These are phyloP conservation scores for Acropora yongei DNA, from an alignment of 64 coral and sea anemone genomes.

Conservation along the genomic window DNA sequence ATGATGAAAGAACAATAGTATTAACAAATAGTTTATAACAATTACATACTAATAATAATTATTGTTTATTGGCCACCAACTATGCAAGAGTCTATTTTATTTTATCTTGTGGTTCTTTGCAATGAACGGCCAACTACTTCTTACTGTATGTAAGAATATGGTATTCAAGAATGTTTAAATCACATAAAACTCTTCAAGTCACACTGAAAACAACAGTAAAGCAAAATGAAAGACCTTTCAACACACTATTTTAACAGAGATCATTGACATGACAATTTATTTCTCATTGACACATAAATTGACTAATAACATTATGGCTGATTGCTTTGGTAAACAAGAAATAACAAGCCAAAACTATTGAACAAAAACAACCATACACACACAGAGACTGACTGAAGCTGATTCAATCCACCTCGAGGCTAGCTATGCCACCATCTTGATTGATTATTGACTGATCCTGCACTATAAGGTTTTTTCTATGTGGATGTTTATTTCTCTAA, in stretches of 20 bases:
- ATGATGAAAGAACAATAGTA: too few species aligned
- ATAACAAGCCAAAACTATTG: constrained; percentile 3
- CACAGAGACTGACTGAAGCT: neutral
- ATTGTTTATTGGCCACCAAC: too few species aligned
- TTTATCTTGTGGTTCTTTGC: too few species aligned
- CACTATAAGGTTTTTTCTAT: constrained; percentile 24
- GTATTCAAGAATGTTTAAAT: too few species aligned
- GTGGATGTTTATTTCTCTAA: constrained; percentile 3
- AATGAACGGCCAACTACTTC: neutral
- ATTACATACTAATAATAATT: too few species aligned
- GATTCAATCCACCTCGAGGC: neutral
- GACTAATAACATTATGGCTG: neutral
- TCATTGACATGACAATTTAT: constrained; percentile 18
- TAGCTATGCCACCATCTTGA: neutral
- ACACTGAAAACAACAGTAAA: too few species aligned
- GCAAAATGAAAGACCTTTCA: neutral
- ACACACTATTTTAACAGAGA: constrained; percentile 1
- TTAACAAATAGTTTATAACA: too few species aligned
- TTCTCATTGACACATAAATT: neutral
- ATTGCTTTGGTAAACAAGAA: neutral
- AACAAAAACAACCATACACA: neutral
- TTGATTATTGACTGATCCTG: neutral
- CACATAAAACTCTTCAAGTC: too few species aligned
- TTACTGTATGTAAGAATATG: neutral
- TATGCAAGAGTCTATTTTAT: too few species aligned